Evolutionary conservation across 2,888 invertebrate genomes (phyloP).

Genomic region (Xanthia icteritia): DNA sequence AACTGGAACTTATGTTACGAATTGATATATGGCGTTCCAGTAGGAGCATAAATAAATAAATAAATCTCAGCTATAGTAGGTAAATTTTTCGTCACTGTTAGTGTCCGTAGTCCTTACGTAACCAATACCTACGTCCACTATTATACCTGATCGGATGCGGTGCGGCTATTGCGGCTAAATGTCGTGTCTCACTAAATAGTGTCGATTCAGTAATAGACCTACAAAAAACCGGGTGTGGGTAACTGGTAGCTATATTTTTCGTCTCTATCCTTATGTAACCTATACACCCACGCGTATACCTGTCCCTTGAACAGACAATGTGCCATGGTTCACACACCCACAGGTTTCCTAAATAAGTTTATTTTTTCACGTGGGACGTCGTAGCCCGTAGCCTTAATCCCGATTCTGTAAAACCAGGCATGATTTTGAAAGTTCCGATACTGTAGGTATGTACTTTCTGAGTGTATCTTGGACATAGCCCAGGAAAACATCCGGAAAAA

Average conservation of each 20-base stretch:
- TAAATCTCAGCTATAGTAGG: no score
- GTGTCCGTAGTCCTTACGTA: neutral
- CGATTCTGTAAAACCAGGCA: neutral
- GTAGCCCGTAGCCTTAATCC: neutral
- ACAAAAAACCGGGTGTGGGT: neutral
- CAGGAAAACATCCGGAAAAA: neutral
- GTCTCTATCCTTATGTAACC: neutral
- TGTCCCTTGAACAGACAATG: neutral
- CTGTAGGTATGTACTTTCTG: neutral
- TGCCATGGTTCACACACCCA: neutral
- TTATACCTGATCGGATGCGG: no score
- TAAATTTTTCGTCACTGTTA: neutral
- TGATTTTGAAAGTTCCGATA: neutral
- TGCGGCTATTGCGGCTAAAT: no score
- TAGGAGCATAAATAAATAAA: no score
- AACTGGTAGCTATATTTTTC: neutral
- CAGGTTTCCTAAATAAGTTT: conserved; percentile 1
- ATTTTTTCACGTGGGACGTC: conserved; percentile 12
- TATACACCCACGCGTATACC: neutral
- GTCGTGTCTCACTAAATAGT: no score
- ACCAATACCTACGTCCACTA: neutral
- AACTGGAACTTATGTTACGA: no score
- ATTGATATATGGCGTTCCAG: no score
- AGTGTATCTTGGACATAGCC: no score
- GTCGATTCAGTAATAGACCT: no score